Base-by-base conservation (phyloP, 2,888 invertebrate genomes). In the Gastrophysa polygoni region DNA sequence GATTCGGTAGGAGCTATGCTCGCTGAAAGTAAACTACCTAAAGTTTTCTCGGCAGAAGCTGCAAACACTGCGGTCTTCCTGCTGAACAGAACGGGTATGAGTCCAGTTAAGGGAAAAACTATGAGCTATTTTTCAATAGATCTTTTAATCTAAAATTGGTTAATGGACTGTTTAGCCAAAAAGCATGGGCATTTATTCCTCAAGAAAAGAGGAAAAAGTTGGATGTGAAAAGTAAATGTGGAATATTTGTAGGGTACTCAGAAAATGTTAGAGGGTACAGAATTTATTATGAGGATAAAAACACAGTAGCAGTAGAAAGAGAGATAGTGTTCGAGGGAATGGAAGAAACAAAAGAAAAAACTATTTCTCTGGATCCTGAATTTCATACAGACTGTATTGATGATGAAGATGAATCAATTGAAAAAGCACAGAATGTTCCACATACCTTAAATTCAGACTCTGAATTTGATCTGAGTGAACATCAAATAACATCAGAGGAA, bases 201-300 rank as follows among this genome's bases (percentile, higher is more conserved):
- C 74, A 78, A 65, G 70, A 78, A 58, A 74, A 71, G 59, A 65
- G 76, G 46, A 55, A 44, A 46, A 79, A 78, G 67, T 74, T 69
- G 68, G 77, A 80, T 43, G 43, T 71, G 2, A 81, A 80, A 59
- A 66, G 75, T 48, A 63, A 66, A 16, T 68, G 71, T 55, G 61
- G 72, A 28, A 72, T 75, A 17, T 75, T 80, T 43, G 71, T 80
- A 34, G 81, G 80, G 10, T 80, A 81, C 56, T 69, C 71, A 60
- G 77, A 76, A 17, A 46, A 66, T 29, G 44, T 49, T 5, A 71
- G 69, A 57, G 65, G 70, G 7, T 69, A 66, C n/a, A 43, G 43
- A 14, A 7, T 24, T 24, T 24, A 24, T 24, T 24, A 24, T 7
- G 7, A 24, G 7, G 24, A 24, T 5, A 24, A 24, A 24, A 47